Base-by-base conservation (phyloP, 2,888 invertebrate genomes). In the Hirtodrosophila cameraria region DNA sequence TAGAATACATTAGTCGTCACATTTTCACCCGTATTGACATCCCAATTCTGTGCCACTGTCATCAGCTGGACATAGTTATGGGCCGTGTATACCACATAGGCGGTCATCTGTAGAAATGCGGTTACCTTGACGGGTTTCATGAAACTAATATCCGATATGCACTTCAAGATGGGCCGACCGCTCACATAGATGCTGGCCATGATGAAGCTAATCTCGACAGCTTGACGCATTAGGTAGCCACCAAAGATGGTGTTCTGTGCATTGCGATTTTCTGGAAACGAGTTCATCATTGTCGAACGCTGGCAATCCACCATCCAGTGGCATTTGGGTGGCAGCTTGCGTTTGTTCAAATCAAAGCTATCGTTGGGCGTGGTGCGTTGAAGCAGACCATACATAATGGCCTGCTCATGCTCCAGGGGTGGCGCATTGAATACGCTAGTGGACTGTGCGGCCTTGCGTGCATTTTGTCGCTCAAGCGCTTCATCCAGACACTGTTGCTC, bases 161-260 rank as follows among this genome's bases (percentile, higher is more conserved):
- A 92, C 59, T 92, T 90, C 16, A 94, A 83, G 35, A 90, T 91
- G 0, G 94, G 94, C 1, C 93, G 91, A 20, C 91, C 90, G 63
- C 92, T 91, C 71, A 92, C 92, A 88, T 93, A 94, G 16, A 94
- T 88, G 73, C 91, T 92, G n/a, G 93, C 93, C 79, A 93, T 92
- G 0, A 94, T 92, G 93, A 94, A 94, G 31, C 94, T 94, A 12
- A 96, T 89, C 90, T 96, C 96, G 45, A 93, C 91, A 0, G 95
- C 96, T 75, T 94, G 93, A 12, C 95, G 92, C 96, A 96, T 96
- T 16, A 96, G 90, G 87, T 93, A 96, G 0, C 96, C 96, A 50
- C 96, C 96, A 88, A 96, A 96, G 16, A 93, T 92, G 73, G 94
- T 95, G 88, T 95, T 94, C 82, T 95, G 95, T 18, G 95, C 91